Percentiles rank a stretch among this genome's conserved stretches.
Conservation (phyloP, 2,113 vertebrate species). For the Etia nguti region DNA sequence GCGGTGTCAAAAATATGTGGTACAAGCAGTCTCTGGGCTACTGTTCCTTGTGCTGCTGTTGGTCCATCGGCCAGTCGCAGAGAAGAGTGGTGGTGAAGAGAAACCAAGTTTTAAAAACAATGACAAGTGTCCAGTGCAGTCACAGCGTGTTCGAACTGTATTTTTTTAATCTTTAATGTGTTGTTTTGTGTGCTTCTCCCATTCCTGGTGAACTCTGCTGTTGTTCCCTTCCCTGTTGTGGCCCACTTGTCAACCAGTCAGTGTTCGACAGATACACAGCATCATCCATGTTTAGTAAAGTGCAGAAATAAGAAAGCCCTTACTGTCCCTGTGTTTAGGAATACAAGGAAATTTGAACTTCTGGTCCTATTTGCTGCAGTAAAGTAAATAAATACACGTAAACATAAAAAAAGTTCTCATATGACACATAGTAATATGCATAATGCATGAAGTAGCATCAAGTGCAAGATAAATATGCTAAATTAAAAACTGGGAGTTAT, state of each 20-base stretch:
- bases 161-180: background rate
- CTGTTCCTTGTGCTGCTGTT: background rate
- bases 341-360: background rate
- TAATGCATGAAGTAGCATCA: background rate
- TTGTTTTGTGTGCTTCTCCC: background rate
- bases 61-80: background rate
- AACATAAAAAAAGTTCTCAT: background rate
- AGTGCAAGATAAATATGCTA: background rate
- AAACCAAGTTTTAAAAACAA: background rate
- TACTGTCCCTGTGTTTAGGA: background rate
- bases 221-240: background rate
- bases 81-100: background rate
- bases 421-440: background rate
- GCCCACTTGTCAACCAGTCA: background rate
- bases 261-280: background rate
- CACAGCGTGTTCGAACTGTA: background rate
- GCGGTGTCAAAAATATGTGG: background rate
- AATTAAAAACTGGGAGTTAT: background rate
- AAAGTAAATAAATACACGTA: background rate
- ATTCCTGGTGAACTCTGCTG: background rate
- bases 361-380: background rate
- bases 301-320: background rate
- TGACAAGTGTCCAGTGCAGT: background rate
- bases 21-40: background rate
- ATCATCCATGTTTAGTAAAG: background rate